Conservation (phyloP, 2,797 vertebrate species). For the Natrix natrix region DNA sequence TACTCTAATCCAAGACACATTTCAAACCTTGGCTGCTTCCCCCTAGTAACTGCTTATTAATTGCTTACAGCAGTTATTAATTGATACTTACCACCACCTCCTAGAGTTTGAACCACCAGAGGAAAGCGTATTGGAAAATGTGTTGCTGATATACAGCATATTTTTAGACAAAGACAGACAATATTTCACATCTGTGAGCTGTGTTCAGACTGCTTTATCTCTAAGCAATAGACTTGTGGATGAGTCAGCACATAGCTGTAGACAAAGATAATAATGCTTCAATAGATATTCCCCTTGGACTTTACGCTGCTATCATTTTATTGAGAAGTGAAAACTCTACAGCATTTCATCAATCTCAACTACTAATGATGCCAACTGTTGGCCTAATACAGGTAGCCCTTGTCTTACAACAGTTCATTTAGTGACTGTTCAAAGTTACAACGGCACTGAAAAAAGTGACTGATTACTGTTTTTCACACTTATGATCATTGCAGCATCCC, state of each 20-base stretch:
- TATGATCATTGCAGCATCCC: neutral
- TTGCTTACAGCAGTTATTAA: neutral
- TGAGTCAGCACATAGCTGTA: neutral
- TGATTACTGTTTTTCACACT: neutral
- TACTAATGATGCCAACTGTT: neutral
- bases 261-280: neutral
- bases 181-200: neutral
- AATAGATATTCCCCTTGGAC: neutral
- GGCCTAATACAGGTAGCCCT: neutral
- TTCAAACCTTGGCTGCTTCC: neutral
- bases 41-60: neutral
- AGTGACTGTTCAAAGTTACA: neutral
- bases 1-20: neutral
- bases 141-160: neutral
- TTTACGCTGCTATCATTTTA: neutral
- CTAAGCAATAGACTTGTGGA: neutral
- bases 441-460: neutral
- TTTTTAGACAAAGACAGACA: neutral
- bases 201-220: neutral
- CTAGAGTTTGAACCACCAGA: neutral
- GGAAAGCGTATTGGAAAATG: neutral
- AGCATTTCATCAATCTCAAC: neutral
- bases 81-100: neutral
- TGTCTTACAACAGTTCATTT: neutral
- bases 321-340: neutral